These are phyloP conservation scores for Emydoidea blandingii DNA, from an alignment of 2,797 vertebrate genomes.

Conservation along the genomic window DNA sequence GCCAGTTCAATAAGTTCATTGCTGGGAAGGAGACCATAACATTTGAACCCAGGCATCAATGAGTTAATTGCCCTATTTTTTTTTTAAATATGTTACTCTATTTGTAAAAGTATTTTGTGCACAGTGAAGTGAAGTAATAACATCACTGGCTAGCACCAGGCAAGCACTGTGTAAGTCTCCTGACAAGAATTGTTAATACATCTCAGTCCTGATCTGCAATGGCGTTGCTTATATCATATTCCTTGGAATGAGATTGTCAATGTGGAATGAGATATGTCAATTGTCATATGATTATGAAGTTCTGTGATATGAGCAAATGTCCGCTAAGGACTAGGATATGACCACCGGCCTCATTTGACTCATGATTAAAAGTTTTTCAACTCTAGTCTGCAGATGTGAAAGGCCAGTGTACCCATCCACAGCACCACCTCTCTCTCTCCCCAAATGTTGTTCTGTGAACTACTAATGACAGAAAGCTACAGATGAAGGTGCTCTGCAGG, in stretches of 20 bases:
- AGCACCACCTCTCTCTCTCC: not conserved
- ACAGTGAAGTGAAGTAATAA: not conserved
- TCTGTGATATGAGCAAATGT: not conserved
- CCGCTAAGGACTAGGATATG: not conserved
- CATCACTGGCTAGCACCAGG: not conserved
- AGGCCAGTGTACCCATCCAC: not conserved
- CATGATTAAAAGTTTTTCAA: not conserved
- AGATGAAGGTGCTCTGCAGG: not conserved
- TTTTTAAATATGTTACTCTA: not conserved
- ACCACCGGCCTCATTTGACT: not conserved
- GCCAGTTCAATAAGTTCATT: not conserved
- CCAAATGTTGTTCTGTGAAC: not conserved
- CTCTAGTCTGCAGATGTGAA: not conserved
- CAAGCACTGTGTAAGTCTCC: not conserved
- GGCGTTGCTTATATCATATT: not conserved
- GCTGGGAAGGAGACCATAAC: not conserved
- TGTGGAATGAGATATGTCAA: too few species aligned
- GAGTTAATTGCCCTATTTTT: not conserved
- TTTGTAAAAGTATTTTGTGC: not conserved
- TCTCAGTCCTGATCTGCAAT: not conserved
- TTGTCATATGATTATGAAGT: not conserved
- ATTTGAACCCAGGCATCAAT: not conserved
- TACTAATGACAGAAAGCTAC: not conserved
- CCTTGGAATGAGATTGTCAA: not conserved
- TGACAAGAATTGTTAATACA: slow-evolving; percentile 10